phyloP scores from a whole-genome alignment of 1,140 invertebrate genomes.

The Apis mellifera region Amel_HAv3.1 CM009933.2:11838001-11838500 shows the following conservation, averaged over 20 bases:
- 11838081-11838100: neutral
- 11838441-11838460: constrained; percentile 20
- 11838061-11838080: neutral
- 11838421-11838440: constrained; percentile 45
- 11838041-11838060: constrained; percentile 15
- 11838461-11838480: constrained; percentile 24
- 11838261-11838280: no score
- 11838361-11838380: neutral
- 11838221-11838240: no score
- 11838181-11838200: neutral
- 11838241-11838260: no score
- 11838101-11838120: no score
- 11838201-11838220: neutral
- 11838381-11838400: neutral
- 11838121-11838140: neutral
- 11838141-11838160: neutral
- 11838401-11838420: constrained; percentile 48
- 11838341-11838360: no score
- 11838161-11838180: neutral
- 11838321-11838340: neutral
- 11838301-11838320: neutral
- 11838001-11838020: neutral
- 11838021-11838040: constrained; percentile 10
- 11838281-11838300: no score
- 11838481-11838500: constrained; percentile 43